These are phyloP conservation scores for Galaxias olidus DNA, from an alignment of 2,797 vertebrate genomes.

Conservation along the genomic window DNA sequence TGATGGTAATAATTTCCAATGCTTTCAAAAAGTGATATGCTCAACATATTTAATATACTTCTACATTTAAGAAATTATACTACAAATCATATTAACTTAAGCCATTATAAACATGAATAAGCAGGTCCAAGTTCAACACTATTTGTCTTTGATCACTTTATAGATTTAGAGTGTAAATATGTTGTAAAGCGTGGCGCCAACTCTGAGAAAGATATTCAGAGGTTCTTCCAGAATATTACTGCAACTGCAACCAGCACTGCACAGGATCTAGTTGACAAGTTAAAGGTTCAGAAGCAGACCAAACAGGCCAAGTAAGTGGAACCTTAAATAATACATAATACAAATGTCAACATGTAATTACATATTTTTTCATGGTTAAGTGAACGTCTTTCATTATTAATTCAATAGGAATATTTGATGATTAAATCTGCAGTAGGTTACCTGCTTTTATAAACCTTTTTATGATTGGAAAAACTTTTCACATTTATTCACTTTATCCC, in stretches of 20 bases:
- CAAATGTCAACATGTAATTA: no score
- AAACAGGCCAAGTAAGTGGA: constrained; percentile 66
- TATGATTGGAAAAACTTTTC: no score
- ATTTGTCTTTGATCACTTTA: background rate
- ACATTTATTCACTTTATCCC: no score
- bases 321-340: no score
- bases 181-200: constrained; percentile 63
- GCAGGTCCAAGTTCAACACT: background rate
- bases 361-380: no score
- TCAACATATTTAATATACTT: background rate
- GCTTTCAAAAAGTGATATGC: background rate
- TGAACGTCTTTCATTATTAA: no score
- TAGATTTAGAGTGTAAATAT: constrained; percentile 41
- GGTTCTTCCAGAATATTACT: constrained; percentile 55
- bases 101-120: background rate
- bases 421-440: no score
- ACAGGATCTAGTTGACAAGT: constrained; percentile 59
- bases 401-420: no score
- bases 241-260: constrained; percentile 36
- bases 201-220: constrained; percentile 54
- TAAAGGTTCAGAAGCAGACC: constrained; percentile 60
- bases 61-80: background rate
- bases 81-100: background rate
- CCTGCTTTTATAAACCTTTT: no score
- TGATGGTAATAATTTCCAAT: constrained; percentile 46